Evolutionary conservation across 2,113 vertebrate species (phyloP), one percentile per base, ranked within the genome.

Genomic region (Pantherophis guttatus): DNA sequence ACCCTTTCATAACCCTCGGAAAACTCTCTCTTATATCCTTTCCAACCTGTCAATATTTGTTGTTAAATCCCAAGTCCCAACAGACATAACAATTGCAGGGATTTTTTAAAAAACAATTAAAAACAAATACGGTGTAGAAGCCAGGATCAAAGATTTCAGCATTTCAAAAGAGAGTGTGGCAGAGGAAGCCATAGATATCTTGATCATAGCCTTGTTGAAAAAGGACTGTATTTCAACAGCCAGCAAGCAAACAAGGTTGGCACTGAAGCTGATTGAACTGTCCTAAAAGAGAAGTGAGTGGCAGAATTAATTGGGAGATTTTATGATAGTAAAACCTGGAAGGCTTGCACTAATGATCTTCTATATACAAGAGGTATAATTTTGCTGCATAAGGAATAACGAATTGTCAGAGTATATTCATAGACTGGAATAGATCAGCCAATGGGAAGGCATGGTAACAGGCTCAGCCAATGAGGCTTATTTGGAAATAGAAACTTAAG

Each of bases 231-330:
- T 62, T 86, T 59, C 59, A 58, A 54, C 50, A 90, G 54, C 48
- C 29, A 44, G 54, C 29, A 81, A n/a, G 39, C 39, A 26, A 89
- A 91, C 75, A 86, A 81, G 17, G 57, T 11, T 50, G 70, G 53
- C 53, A 48, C 87, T 70, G 75, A 59, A 57, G 1, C 52, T 86
- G 87, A 89, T 88, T 88, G 89, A 93, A 91, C 33, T 55, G 9
- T 65, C 53, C 81, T 91, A 53, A 86, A 87, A 58, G 85, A 1
- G 12, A 23, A 87, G 19, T 24, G 90, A 94, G 95, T 48, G 57
- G 21, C 48, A 88, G 57, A 92, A 62, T 17, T 91, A 89, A 95
- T 93, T 65, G 44, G 65, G 62, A 33, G 24, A 88, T 91, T 92
- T 62, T 91, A 44, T 92, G 91, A 86, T 62, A 48, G 39, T 17